Percentiles rank a stretch among this genome's conserved stretches.
Conservation (phyloP, 2,888 invertebrate genomes). For the Acronicta leporina region DNA sequence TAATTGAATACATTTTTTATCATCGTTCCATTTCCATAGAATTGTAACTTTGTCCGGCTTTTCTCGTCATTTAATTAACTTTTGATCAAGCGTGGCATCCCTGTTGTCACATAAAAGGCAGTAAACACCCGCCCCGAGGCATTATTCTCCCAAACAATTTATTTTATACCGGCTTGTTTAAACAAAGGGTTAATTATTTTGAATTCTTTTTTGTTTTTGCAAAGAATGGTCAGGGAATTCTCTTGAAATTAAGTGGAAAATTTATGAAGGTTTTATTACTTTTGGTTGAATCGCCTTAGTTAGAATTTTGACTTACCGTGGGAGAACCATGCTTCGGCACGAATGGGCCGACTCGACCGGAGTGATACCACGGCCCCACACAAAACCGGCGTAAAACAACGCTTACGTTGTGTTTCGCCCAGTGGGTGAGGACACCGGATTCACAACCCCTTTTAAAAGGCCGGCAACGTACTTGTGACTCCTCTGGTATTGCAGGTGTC, state of each 20-base stretch:
- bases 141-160: slow-evolving; percentile 37
- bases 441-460: no score
- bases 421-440: no score
- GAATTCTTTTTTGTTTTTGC: slow-evolving; percentile 6
- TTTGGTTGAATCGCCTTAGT: no score
- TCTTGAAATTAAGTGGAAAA: background rate
- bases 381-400: no score
- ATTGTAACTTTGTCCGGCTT: slow-evolving; percentile 14
- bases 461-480: no score
- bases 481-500: no score
- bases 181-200: slow-evolving; percentile 31
- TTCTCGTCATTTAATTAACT: slow-evolving; percentile 37
- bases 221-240: background rate
- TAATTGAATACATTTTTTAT: background rate
- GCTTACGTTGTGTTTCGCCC: no score
- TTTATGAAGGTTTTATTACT: background rate
- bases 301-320: no score
- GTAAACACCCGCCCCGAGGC: slow-evolving; percentile 28
- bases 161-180: slow-evolving; percentile 25
- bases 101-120: slow-evolving; percentile 13
- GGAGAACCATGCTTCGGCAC: no score
- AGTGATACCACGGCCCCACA: no score
- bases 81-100: slow-evolving; percentile 24
- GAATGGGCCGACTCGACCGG: no score
- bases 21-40: slow-evolving; percentile 1